phyloP scores from a whole-genome alignment of 2,113 vertebrate species.

The Aphyosemion australe region DNA sequence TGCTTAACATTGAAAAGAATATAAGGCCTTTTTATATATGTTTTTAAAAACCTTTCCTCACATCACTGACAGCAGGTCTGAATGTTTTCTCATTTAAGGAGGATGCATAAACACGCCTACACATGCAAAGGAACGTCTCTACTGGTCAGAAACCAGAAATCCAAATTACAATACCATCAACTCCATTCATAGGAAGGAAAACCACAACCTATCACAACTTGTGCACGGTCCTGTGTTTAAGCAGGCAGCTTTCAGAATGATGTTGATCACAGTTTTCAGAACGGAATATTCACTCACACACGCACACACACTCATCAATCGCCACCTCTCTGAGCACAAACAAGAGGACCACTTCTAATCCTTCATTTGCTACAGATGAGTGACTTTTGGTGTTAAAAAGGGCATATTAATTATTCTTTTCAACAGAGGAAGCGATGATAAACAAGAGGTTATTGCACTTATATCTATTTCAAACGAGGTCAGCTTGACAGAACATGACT shows the following conservation, averaged over 20 bases:
- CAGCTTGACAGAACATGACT: constrained; percentile 70
- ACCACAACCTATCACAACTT: constrained; percentile 54
- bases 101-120: constrained; percentile 75
- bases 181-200: constrained; percentile 37
- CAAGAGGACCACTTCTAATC: constrained; percentile 59
- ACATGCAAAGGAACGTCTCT: constrained; percentile 74
- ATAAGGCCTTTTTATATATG: constrained; percentile 77
- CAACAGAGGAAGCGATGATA: constrained; percentile 75
- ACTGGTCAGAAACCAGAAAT: constrained; percentile 61
- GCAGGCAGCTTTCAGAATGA: constrained; percentile 71
- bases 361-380: constrained; percentile 68
- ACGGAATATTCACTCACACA: constrained; percentile 53
- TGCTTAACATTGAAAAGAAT: constrained; percentile 73
- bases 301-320: constrained; percentile 72
- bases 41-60: constrained; percentile 72
- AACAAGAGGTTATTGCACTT: constrained; percentile 83
- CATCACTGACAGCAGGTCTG: constrained; percentile 73
- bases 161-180: constrained; percentile 67
- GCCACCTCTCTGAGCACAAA: constrained; percentile 69
- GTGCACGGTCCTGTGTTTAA: constrained; percentile 70
- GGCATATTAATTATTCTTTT: constrained; percentile 46
- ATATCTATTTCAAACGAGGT: constrained; percentile 75
- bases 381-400: constrained; percentile 74
- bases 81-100: constrained; percentile 71
- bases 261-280: constrained; percentile 79